A percentile compares a stretch with the other conserved stretches of the same genome.
Evolutionary conservation across 2,888 invertebrate species (phyloP).

Genomic region (Melipona beecheii): DNA sequence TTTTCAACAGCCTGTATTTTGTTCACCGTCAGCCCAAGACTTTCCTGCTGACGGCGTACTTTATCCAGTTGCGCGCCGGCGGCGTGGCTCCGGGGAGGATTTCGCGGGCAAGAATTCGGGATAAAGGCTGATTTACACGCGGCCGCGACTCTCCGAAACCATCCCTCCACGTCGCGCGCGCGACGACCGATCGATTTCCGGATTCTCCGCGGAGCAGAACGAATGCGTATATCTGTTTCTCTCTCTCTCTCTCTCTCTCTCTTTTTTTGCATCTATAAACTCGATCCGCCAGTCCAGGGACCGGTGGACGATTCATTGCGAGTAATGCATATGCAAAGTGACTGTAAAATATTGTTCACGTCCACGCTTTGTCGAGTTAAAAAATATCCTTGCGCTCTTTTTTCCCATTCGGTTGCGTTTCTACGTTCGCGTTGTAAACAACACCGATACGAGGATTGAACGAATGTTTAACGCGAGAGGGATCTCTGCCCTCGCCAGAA

Average conservation of each 20-base stretch:
- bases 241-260: conserved; percentile 26
- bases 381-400: conserved; percentile 10
- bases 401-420: background rate
- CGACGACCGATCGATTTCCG: conserved; percentile 40
- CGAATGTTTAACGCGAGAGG: conserved; percentile 12
- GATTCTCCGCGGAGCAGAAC: background rate
- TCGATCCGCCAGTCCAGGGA: conserved; percentile 24
- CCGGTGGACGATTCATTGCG: conserved; percentile 36
- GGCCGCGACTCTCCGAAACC: conserved; percentile 11
- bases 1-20: conserved; percentile 70
- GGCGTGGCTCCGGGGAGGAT: conserved; percentile 48
- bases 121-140: conserved; percentile 60
- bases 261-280: conserved; percentile 25
- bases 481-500: background rate
- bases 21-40: conserved; percentile 61
- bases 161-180: background rate
- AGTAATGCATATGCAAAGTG: conserved; percentile 45
- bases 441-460: background rate
- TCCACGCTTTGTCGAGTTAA: background rate
- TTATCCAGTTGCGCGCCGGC: conserved; percentile 45
- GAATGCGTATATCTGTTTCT: conserved; percentile 38
- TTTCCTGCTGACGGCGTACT: conserved; percentile 66
- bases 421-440: conserved; percentile 11
- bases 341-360: conserved; percentile 43
- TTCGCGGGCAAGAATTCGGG: conserved; percentile 54